Evolutionary conservation across 1,140 invertebrate species (phyloP).

Genomic region (Nasonia vitripennis): DNA sequence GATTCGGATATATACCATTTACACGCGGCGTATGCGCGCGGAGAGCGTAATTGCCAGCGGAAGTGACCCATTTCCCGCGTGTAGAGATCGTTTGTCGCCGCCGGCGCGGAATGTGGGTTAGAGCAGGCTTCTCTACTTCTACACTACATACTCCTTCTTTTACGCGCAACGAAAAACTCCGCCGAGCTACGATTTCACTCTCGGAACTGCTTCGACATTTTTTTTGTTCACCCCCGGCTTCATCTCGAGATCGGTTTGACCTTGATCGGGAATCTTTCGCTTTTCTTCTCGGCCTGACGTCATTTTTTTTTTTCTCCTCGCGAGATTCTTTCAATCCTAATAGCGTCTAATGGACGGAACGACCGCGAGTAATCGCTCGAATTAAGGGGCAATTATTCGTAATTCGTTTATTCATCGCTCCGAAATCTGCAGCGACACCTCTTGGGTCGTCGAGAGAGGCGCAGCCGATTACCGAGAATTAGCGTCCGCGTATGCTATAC

Average conservation of each 20-base stretch:
- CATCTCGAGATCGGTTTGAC: background rate
- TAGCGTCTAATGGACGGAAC: background rate
- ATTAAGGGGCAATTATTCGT: background rate
- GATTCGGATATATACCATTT: background rate
- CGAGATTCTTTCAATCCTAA: background rate
- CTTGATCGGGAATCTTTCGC: background rate
- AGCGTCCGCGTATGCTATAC: background rate
- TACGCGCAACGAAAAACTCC: background rate
- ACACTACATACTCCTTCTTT: background rate
- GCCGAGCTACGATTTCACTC: conserved; percentile 29
- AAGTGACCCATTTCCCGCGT: conserved; percentile 49
- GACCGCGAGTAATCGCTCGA: background rate
- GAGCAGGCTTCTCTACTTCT: background rate
- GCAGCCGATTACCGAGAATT: conserved; percentile 28
- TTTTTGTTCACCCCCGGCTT: no score
- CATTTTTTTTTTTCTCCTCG: no score
- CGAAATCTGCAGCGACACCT: background rate
- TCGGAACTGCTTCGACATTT: conserved; percentile 7
- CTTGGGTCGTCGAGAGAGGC: background rate
- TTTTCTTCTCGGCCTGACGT: background rate
- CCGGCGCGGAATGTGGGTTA: conserved; percentile 38
- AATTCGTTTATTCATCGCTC: background rate
- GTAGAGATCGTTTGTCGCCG: conserved; percentile 28
- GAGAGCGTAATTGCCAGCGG: conserved; percentile 27
- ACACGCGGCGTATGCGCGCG: background rate